Conservation (phyloP, 2,797 vertebrate species). For the Crossoptilon crossoptilon region DNA sequence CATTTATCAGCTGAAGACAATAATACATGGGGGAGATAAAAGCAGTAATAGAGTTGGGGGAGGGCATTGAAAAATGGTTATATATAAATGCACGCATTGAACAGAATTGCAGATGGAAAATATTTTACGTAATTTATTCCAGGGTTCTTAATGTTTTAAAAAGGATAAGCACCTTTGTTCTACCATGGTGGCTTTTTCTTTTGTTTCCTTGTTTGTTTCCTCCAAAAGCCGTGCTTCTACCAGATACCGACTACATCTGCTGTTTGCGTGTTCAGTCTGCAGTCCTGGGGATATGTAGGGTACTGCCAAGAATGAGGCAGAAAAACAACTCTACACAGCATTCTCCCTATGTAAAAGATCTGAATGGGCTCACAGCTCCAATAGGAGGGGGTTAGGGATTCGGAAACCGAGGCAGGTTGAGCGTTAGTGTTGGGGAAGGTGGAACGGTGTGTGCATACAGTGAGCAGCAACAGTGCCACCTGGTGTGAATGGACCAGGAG, state of each 20-base stretch:
- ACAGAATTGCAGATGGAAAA: neutral
- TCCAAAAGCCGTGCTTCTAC: neutral
- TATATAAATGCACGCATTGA: neutral
- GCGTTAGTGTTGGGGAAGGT: neutral
- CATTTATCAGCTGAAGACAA: neutral
- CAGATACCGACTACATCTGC: neutral
- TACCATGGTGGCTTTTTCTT: neutral
- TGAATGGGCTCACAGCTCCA: neutral
- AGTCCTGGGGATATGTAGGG: neutral
- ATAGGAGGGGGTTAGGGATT: neutral
- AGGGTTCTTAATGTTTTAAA: neutral
- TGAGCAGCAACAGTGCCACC: constrained; percentile 53
- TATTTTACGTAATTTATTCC: neutral
- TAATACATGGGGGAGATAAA: neutral
- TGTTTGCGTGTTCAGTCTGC: neutral
- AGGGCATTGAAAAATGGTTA: neutral
- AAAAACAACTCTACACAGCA: neutral
- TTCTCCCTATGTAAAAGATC: neutral
- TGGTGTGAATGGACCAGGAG: constrained; percentile 17
- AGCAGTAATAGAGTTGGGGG: neutral
- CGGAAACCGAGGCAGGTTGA: neutral
- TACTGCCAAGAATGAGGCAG: neutral
- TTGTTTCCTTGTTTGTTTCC: neutral
- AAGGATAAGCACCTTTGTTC: neutral
- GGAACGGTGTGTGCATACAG: neutral